Evolutionary conservation across 2,113 vertebrate species (phyloP), one percentile per base, ranked within the genome.

Genomic region (Buteo buteo): DNA sequence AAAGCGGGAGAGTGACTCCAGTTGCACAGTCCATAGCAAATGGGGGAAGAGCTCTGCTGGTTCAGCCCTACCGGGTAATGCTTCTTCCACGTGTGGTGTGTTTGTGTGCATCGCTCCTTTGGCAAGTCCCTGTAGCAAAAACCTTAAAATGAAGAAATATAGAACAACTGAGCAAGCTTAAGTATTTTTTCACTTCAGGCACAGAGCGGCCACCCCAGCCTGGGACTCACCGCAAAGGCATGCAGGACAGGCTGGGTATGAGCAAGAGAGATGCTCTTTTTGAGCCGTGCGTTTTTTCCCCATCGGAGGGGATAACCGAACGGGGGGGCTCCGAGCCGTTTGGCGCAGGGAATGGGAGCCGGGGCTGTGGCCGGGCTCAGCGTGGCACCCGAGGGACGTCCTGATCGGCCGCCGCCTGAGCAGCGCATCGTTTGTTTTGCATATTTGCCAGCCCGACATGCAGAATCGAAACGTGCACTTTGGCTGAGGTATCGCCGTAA

Each of bases 21-120:
- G 24, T 11, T 7, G 2, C 10, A 1, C 28, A 50, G 26, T 6
- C 52, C 11, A 3, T 2, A 8, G 59, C 29, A 65, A 15, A 44
- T 0, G 7, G 7, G 40, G 58, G 64, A n/a, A 65, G 50, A 74
- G n/a, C 55, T 73, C 22, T 73, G 24, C 40, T 70, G 73, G 13
- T 25, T 59, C 69, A 38, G 26, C 67, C 34, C 58, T 24, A 4
- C 52, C 1, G 5, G 58, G 24, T 25, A 34, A 12, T 24, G 59
- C 34, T 66, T 13, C 47, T n/a, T n/a, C 44, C 21, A 2, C 0
- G 0, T 6, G 5, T 3, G 7, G 0, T 36, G n/a, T 26, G 24
- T 18, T 55, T 3, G 3, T 5, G 14, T 38, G 45, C 24, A 2
- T 19, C 24, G 24, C 22, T 83, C 49, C 67, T 40, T 15, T 11